phyloP scores from a whole-genome alignment of 2,888 invertebrate species.

The Drosophila parthenogenetica region DNA sequence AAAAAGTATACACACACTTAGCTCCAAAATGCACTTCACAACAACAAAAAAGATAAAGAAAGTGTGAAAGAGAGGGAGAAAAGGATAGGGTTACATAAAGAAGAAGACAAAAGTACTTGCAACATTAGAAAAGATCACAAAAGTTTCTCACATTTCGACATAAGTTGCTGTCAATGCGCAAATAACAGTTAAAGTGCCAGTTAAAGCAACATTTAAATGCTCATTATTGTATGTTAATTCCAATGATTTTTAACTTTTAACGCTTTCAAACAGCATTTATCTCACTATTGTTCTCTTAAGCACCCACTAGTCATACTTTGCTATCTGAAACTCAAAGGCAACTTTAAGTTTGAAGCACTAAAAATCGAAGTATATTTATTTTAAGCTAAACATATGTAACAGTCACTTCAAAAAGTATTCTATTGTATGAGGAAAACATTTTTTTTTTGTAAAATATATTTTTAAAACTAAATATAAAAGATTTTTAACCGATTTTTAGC shows the following conservation, averaged over 20 bases:
- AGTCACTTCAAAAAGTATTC: too few species aligned
- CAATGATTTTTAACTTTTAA: background rate
- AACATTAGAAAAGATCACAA: slow-evolving; percentile 41
- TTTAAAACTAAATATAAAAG: too few species aligned
- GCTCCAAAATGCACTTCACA: slow-evolving; percentile 34
- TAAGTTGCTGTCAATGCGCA: slow-evolving; percentile 23
- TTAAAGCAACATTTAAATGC: slow-evolving; percentile 16
- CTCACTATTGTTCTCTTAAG: background rate
- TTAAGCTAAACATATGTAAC: too few species aligned
- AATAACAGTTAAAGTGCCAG: slow-evolving; percentile 24
- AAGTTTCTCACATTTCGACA: slow-evolving; percentile 41
- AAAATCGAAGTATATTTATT: too few species aligned
- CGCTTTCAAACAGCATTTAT: background rate
- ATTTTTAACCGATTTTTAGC: too few species aligned
- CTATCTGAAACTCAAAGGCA: background rate
- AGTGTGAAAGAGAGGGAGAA: background rate
- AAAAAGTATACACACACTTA: slow-evolving; percentile 22
- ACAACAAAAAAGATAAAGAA: background rate
- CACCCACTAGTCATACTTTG: background rate
- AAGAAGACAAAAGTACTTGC: slow-evolving; percentile 2
- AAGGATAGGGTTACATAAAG: background rate
- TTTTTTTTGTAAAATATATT: too few species aligned
- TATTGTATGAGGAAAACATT: too few species aligned
- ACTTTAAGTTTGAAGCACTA: background rate
- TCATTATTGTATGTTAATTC: slow-evolving; percentile 14